Evolutionary conservation across 2,113 vertebrate genomes (phyloP).

Genomic region (Cariama cristata): DNA sequence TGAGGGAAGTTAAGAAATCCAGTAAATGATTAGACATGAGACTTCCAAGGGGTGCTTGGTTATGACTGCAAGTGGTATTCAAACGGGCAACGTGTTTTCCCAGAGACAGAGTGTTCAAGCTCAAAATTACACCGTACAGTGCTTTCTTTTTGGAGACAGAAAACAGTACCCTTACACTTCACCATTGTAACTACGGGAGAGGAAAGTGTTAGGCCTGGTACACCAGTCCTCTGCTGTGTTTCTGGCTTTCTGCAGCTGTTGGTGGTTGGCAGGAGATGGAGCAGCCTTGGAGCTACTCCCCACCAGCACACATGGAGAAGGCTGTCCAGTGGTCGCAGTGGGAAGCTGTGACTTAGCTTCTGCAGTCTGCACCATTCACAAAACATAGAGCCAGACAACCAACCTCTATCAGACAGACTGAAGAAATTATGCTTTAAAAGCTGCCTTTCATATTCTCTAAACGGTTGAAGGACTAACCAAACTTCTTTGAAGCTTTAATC

Average conservation of each 20-base stretch:
- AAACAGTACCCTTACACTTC: background rate
- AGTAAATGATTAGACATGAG: background rate
- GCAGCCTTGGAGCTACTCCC: background rate
- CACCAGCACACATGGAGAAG: background rate
- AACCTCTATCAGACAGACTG: background rate
- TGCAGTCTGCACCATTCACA: background rate
- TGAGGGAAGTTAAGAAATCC: background rate
- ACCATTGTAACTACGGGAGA: background rate
- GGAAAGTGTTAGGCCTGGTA: background rate
- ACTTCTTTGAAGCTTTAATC: background rate
- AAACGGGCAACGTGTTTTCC: background rate
- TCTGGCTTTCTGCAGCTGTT: background rate
- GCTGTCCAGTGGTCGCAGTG: accelerated
- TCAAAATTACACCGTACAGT: background rate
- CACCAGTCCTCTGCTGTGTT: background rate
- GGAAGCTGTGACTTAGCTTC: background rate
- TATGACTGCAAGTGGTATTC: background rate
- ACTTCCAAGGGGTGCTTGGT: background rate
- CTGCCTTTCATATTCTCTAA: background rate
- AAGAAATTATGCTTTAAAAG: background rate
- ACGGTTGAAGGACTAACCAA: background rate
- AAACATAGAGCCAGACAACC: background rate
- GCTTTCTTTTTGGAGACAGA: background rate
- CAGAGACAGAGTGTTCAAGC: background rate
- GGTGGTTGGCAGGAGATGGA: background rate